Base-by-base conservation (phyloP, 2,888 invertebrate species). In the Tillus elongatus region DNA sequence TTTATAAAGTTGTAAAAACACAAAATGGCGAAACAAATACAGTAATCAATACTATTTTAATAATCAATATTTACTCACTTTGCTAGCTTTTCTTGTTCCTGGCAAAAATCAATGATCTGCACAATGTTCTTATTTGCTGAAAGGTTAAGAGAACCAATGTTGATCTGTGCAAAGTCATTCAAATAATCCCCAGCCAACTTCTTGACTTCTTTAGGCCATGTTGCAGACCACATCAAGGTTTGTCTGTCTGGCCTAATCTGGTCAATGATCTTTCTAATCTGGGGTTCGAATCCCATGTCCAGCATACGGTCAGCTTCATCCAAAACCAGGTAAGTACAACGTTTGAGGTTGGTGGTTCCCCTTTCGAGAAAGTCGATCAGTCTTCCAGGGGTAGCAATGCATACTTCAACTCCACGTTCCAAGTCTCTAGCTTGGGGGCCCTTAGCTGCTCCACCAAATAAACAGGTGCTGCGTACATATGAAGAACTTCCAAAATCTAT, bases 201-300 rank as follows among this genome's bases (percentile, higher is more conserved):
- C 60, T 90, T 85, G 3, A 96, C 93, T 68, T 96, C 95, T 59
- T 92, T 93, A 1, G n/a, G n/a, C n/a, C n/a, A n/a, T n/a, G n/a
- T n/a, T n/a, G n/a, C n/a, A n/a, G n/a, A n/a, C n/a, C n/a, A n/a
- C n/a, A n/a, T n/a, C n/a, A n/a, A n/a, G n/a, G n/a, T n/a, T n/a
- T n/a, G n/a, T n/a, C n/a, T n/a, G n/a, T n/a, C n/a, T n/a, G n/a
- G n/a, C n/a, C n/a, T n/a, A n/a, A n/a, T n/a, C n/a, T n/a, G n/a
- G n/a, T n/a, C n/a, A n/a, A n/a, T n/a, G n/a, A n/a, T n/a, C n/a
- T n/a, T n/a, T n/a, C n/a, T n/a, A n/a, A n/a, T 97, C 61, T 92
- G 92, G 2, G 92, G 92, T 60, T 93, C 92, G 61, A 92, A 93
- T 29, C 92, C 92, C 92, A 93, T 93, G 59, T 93, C 92, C 46